Evolutionary conservation across 2,888 invertebrate genomes (phyloP).

Genomic region (Lepidochrysops patricia): DNA sequence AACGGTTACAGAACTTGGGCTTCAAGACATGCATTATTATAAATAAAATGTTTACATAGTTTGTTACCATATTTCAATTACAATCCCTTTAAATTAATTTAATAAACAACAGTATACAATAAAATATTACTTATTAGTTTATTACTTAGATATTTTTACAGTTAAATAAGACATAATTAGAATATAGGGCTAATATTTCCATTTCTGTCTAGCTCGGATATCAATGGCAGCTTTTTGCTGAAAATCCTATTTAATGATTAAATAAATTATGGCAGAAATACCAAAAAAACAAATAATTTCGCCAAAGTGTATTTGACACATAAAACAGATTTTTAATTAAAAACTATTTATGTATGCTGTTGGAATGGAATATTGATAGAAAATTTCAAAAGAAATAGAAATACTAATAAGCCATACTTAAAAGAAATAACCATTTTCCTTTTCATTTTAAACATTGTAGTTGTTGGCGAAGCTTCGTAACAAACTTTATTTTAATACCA

Average conservation of each 20-base stretch:
- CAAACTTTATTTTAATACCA: background rate
- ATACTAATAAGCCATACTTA: background rate
- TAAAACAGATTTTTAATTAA: background rate
- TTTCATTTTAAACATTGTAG: background rate
- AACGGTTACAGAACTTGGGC: too few species aligned
- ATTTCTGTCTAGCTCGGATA: background rate
- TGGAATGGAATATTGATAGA: background rate
- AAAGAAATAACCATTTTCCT: background rate
- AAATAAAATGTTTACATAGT: background rate
- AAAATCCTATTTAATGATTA: background rate
- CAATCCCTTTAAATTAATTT: conserved; percentile 2
- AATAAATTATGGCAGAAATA: background rate
- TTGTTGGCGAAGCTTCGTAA: too few species aligned
- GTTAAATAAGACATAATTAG: background rate
- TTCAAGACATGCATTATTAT: background rate
- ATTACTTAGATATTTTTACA: conserved; percentile 11
- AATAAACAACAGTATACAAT: conserved; percentile 1
- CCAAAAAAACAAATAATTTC: background rate
- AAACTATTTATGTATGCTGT: background rate
- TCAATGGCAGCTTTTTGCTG: background rate
- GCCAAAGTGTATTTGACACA: background rate
- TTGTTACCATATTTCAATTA: background rate
- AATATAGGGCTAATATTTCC: background rate
- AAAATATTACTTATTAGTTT: conserved; percentile 5
- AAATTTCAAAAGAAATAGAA: background rate